Evolutionary conservation across 2,888 invertebrate genomes (phyloP).

Genomic region (Aethes cnicana): DNA sequence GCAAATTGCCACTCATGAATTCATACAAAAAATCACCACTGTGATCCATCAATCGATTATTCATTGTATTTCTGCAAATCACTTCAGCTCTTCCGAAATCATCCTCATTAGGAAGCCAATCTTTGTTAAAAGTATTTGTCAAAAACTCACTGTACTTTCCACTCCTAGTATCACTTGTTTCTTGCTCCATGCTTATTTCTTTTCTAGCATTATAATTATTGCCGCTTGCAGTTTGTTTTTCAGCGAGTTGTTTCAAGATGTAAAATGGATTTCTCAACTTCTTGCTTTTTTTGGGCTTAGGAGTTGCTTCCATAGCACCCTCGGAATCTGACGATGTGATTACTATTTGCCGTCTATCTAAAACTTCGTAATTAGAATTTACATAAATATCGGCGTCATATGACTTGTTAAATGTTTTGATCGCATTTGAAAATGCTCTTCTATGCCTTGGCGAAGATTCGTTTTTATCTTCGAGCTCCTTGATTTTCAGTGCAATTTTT

Average conservation of each 20-base stretch:
- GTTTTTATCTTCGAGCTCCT: constrained; percentile 48
- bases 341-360: constrained; percentile 54
- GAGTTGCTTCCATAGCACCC: constrained; percentile 47
- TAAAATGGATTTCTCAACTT: constrained; percentile 68
- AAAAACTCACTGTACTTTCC: constrained; percentile 39
- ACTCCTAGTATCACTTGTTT: constrained; percentile 20
- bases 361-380: constrained; percentile 51
- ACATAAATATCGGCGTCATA: constrained; percentile 63
- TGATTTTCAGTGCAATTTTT: constrained; percentile 53
- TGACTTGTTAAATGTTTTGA: constrained; percentile 65
- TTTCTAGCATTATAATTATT: constrained; percentile 15
- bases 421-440: constrained; percentile 59
- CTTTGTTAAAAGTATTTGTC: constrained; percentile 43
- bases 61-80: constrained; percentile 39
- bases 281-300: constrained; percentile 42
- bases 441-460: constrained; percentile 54
- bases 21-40: constrained; percentile 57
- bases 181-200: constrained; percentile 11
- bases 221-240: constrained; percentile 39
- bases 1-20: constrained; percentile 51
- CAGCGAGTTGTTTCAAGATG: constrained; percentile 56
- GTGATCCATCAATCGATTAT: constrained; percentile 42
- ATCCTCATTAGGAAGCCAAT: constrained; percentile 57
- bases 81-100: constrained; percentile 67
- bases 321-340: constrained; percentile 65